Conservation (phyloP, 2,113 vertebrate genomes). For the Piaya cayana region DNA sequence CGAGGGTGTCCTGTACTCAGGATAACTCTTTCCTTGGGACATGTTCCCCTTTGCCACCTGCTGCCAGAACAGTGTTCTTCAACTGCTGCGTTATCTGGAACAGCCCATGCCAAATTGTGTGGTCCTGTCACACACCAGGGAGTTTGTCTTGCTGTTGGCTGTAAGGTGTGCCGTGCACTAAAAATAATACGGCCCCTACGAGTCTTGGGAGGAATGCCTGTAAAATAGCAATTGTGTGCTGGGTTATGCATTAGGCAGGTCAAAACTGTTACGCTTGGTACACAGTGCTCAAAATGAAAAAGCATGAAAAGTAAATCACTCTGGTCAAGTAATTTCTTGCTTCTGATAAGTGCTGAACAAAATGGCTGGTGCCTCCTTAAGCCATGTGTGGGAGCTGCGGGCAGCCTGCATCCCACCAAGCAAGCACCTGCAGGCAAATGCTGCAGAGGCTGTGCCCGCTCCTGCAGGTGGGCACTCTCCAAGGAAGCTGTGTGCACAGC, state of each 20-base stretch:
- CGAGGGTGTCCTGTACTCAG: not conserved
- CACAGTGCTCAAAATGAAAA: not conserved
- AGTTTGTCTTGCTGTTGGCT: not conserved
- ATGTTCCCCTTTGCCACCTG: not conserved
- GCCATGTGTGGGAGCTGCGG: not conserved
- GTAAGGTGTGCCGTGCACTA: not conserved
- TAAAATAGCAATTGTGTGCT: not conserved
- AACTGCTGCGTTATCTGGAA: rapidly evolving
- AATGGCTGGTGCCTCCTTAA: not conserved
- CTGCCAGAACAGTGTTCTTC: not conserved
- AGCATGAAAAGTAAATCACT: not conserved
- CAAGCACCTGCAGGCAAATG: rapidly evolving
- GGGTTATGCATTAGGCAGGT: not conserved
- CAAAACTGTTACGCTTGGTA: not conserved
- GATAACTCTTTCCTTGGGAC: not conserved
- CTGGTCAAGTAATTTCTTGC: not conserved
- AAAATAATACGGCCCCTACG: not conserved
- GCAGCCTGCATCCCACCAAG: not conserved
- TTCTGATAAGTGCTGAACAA: not conserved
- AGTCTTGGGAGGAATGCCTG: not conserved
- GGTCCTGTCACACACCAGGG: not conserved
- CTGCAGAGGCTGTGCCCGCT: rapidly evolving
- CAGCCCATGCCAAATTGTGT: rapidly evolving
- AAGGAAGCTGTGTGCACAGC: rapidly evolving
- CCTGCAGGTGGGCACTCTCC: not conserved